Percentiles rank a stretch among this genome's conserved stretches.
phyloP scores from a whole-genome alignment of 2,888 invertebrate genomes.

The Drosophila tripunctata region DNA sequence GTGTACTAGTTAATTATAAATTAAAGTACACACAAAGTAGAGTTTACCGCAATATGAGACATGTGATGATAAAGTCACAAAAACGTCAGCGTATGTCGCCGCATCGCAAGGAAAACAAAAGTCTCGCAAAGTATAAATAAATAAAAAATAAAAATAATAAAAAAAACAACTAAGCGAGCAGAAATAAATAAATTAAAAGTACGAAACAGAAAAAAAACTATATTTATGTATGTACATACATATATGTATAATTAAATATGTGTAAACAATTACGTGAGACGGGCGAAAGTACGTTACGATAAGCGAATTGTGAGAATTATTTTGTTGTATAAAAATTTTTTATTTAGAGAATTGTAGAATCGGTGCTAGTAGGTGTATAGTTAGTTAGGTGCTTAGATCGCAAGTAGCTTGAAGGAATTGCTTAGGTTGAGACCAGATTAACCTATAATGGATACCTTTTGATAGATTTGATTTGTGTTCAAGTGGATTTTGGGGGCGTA shows the following conservation, averaged over 20 bases:
- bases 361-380: no score
- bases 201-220: constrained; percentile 29
- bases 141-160: constrained; percentile 48
- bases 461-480: not conserved
- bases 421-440: not conserved
- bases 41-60: constrained; percentile 76
- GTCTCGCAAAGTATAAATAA: constrained; percentile 64
- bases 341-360: no score
- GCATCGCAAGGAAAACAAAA: constrained; percentile 78
- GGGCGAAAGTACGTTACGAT: constrained; percentile 46
- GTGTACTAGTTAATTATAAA: constrained; percentile 29
- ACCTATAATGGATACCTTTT: constrained; percentile 9
- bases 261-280: constrained; percentile 79
- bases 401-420: constrained; percentile 20
- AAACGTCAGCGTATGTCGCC: constrained; percentile 70
- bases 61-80: constrained; percentile 80
- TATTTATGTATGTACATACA: no score
- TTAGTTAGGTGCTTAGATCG: not conserved
- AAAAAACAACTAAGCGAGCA: constrained; percentile 30
- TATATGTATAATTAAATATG: constrained; percentile 55
- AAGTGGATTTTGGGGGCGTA: constrained; percentile 42
- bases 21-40: constrained; percentile 43
- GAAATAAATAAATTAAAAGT: constrained; percentile 39
- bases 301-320: constrained; percentile 35
- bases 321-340: not conserved